These are phyloP conservation scores for Gouania willdenowi DNA, from an alignment of 2,797 vertebrate genomes.

Conservation along the genomic window DNA sequence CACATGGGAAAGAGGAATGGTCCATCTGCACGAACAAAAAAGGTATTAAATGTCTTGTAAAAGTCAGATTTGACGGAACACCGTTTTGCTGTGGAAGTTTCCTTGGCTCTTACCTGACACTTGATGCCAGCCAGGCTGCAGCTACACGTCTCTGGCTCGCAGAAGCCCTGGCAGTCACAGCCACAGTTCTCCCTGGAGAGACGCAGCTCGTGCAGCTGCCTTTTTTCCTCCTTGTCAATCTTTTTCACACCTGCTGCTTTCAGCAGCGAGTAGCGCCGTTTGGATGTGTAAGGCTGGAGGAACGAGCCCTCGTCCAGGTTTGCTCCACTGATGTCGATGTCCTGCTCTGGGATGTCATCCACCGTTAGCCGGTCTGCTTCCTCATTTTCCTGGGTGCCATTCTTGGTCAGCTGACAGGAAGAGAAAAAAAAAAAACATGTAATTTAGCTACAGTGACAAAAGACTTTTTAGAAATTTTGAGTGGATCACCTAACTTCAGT, in stretches of 20 bases:
- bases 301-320: constrained; percentile 85
- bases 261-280: constrained; percentile 83
- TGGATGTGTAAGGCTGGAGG: constrained; percentile 89
- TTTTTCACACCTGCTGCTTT: constrained; percentile 89
- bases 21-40: constrained; percentile 82
- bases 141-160: constrained; percentile 93
- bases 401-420: constrained; percentile 87
- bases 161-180: constrained; percentile 89
- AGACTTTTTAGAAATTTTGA: neutral
- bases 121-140: constrained; percentile 94
- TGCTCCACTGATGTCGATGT: constrained; percentile 75
- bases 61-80: neutral
- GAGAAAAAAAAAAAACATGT: neutral
- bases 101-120: constrained; percentile 83
- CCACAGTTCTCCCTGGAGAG: constrained; percentile 92
- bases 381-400: constrained; percentile 80
- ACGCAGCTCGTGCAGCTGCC: constrained; percentile 87
- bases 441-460: neutral
- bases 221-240: constrained; percentile 93
- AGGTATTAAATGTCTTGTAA: constrained; percentile 2
- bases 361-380: constrained; percentile 81
- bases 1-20: constrained; percentile 93
- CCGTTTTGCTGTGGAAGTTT: neutral
- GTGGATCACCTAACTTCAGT: no score
- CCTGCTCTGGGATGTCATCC: constrained; percentile 86